phyloP scores from a whole-genome alignment of 2,113 vertebrate genomes.

The Tor tambroides region DNA sequence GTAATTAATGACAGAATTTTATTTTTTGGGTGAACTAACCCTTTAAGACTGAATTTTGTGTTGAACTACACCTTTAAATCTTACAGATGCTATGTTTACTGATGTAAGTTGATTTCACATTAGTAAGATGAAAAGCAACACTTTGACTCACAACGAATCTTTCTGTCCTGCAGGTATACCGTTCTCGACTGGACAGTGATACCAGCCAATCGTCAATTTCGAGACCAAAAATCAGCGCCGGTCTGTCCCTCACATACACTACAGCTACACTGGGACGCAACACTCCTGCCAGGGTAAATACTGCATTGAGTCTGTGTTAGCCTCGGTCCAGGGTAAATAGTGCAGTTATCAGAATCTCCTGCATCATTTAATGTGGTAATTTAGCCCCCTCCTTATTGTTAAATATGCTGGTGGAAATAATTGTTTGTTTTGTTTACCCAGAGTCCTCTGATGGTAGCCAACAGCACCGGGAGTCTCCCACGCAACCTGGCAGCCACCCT shows the following conservation, averaged over 20 bases:
- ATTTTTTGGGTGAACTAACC: too few relatives aligned
- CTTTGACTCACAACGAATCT: neutral
- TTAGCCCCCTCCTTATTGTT: constrained; percentile 5
- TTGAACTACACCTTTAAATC: neutral
- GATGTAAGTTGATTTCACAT: neutral
- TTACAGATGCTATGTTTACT: neutral
- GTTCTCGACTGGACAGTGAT: constrained; percentile 84
- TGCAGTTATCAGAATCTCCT: constrained; percentile 11
- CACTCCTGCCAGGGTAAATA: constrained; percentile 82
- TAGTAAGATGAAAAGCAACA: neutral
- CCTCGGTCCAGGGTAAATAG: constrained; percentile 57
- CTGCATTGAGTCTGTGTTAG: neutral
- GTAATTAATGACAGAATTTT: too few relatives aligned
- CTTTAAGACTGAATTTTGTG: neutral
- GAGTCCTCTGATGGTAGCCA: constrained; percentile 76
- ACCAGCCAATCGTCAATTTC: constrained; percentile 64
- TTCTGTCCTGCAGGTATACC: constrained; percentile 80
- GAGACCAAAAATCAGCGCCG: constrained; percentile 70
- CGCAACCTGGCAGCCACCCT: constrained; percentile 88
- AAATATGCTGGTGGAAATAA: constrained; percentile 23
- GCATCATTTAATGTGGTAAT: constrained; percentile 6
- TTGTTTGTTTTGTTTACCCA: constrained; percentile 64
- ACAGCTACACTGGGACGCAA: constrained; percentile 85
- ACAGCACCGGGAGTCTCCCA: constrained; percentile 85
- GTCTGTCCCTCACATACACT: constrained; percentile 76